phyloP scores from a whole-genome alignment of 2,113 vertebrate species.

The Epinephelus cyanopodus region DNA sequence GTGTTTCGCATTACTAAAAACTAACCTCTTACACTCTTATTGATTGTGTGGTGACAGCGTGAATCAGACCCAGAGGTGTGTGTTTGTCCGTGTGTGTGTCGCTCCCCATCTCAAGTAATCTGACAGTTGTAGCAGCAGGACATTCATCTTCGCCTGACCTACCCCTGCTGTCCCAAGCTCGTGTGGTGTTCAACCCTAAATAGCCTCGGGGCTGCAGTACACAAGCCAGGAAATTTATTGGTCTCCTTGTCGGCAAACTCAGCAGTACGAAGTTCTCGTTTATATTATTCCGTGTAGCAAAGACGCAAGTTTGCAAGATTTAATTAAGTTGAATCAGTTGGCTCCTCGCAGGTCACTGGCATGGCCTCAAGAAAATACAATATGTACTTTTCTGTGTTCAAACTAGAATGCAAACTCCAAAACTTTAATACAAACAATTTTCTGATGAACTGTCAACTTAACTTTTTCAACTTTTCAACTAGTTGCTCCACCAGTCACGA shows the following conservation, averaged over 20 bases:
- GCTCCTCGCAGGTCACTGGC: conserved; percentile 21
- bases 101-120: not conserved
- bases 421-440: not conserved
- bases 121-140: conserved; percentile 8
- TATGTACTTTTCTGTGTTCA: conserved; percentile 1
- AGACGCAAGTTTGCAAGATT: conserved; percentile 25
- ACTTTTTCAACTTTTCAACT: not conserved
- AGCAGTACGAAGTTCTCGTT: conserved; percentile 32
- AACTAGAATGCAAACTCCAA: not conserved
- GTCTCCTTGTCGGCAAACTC: conserved; percentile 32
- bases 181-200: conserved; percentile 33
- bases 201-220: not conserved
- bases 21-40: not conserved
- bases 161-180: not conserved
- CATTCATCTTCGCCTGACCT: conserved; percentile 7
- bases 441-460: not conserved
- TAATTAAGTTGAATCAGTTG: conserved; percentile 42
- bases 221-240: conserved; percentile 33
- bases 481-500: not conserved
- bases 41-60: conserved; percentile 25
- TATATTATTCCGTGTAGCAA: conserved; percentile 29
- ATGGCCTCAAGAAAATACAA: conserved; percentile 9
- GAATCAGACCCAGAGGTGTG: not conserved
- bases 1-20: conserved; percentile 27
- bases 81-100: conserved; percentile 6